A percentile compares a stretch with the other conserved stretches of the same genome.
Evolutionary conservation across 2,113 vertebrate genomes (phyloP).

Genomic region (Capra hircus): DNA sequence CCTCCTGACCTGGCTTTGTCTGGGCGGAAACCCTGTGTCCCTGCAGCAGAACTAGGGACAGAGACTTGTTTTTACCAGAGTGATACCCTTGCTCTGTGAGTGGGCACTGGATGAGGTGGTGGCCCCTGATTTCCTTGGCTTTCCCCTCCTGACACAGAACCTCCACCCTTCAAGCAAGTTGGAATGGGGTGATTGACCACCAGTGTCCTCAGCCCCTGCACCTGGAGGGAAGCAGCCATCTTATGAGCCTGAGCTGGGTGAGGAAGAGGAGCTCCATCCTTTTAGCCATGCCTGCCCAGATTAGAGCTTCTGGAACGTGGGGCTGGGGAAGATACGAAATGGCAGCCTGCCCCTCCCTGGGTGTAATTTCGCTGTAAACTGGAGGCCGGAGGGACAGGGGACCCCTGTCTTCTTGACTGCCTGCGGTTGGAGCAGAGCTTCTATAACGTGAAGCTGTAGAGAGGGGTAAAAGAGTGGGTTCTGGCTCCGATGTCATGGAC

Average conservation of each 20-base stretch:
- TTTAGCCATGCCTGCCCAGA: not conserved
- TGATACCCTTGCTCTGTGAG: not conserved
- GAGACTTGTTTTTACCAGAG: not conserved
- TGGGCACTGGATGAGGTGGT: not conserved
- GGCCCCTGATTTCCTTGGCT: not conserved
- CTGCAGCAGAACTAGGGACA: not conserved
- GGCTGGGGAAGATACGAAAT: not conserved
- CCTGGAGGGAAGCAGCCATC: not conserved
- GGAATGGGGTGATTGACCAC: not conserved
- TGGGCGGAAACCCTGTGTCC: not conserved
- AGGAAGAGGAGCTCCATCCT: not conserved
- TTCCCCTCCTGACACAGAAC: not conserved
- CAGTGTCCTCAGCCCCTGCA: not conserved
- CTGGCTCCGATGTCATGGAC: not conserved
- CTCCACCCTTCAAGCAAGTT: not conserved
- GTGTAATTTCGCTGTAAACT: not conserved
- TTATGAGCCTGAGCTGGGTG: not conserved
- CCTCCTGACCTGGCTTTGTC: not conserved
- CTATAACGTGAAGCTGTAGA: not conserved
- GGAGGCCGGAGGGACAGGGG: rapidly evolving
- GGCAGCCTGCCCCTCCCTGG: not conserved
- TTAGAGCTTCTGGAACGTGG: not conserved
- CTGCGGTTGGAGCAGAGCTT: not conserved
- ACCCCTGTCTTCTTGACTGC: not conserved
- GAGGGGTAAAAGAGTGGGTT: not conserved